A percentile compares a stretch with the other conserved stretches of the same genome.
phyloP scores from a whole-genome alignment of 2,888 invertebrate species.

The Brenthis hecate region DNA sequence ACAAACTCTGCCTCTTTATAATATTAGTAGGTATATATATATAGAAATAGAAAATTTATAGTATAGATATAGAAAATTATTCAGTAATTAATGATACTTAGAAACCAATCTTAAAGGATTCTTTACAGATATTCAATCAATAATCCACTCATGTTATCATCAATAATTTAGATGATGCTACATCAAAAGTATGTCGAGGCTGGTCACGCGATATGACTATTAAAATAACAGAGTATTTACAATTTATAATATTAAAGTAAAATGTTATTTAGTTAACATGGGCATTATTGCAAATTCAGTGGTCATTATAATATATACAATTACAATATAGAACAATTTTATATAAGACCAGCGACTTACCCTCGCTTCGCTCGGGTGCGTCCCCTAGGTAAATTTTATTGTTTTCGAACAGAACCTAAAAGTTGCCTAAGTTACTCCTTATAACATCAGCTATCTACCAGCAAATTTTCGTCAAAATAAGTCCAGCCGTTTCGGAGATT shows the following conservation, averaged over 20 bases:
- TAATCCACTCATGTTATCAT: conserved; percentile 54
- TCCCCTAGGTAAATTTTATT: too few species aligned
- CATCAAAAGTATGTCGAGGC: conserved; percentile 59
- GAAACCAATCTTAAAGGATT: conserved; percentile 20
- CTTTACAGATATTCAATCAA: conserved; percentile 48
- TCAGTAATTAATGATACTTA: not conserved
- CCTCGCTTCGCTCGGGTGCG: too few species aligned
- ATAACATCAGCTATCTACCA: too few species aligned
- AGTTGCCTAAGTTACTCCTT: too few species aligned
- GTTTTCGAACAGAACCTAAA: too few species aligned
- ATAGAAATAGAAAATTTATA: too few species aligned
- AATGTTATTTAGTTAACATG: conserved; percentile 7
- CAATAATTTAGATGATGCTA: conserved; percentile 53
- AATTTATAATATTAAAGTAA: conserved; percentile 27
- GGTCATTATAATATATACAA: not conserved
- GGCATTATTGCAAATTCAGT: not conserved
- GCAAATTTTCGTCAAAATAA: too few species aligned
- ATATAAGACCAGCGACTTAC: too few species aligned
- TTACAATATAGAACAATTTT: not conserved
- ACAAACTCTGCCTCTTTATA: too few species aligned
- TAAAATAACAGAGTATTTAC: conserved; percentile 50
- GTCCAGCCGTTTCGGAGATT: too few species aligned
- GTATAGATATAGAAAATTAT: too few species aligned
- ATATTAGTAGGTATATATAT: too few species aligned
- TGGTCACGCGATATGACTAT: conserved; percentile 68